Evolutionary conservation across 2,113 vertebrate genomes (phyloP), one percentile per base, ranked within the genome.

Genomic region (Ellobius talpinus): DNA sequence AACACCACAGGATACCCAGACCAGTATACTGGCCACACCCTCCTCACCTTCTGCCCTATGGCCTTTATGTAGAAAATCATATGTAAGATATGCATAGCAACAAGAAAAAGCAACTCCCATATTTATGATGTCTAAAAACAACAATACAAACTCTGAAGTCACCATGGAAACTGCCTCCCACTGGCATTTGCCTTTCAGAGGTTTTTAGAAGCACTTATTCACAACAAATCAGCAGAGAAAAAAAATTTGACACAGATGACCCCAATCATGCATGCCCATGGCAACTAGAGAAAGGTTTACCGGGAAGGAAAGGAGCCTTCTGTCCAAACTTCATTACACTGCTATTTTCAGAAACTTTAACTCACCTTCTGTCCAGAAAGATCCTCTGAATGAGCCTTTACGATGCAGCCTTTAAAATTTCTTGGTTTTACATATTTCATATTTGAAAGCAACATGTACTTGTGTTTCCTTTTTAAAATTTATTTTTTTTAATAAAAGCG

Each of bases 131-230:
- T 96, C 92, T 97, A 95, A 96, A 97, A 97, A 76, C 96, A 96
- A 98, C 86, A 97, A 97, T 97, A 94, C 65, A 94, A 96, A 94
- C 70, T 87, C 96, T 76, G 55, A 97, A 96, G 92, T 98, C 96
- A 94, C 97, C 96, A 98, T 98, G 95, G 97, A 97, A 98, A 98
- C 97, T 72, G 74, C 90, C 93, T 97, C 97, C 97, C 84, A 95
- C 97, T 93, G 93, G 79, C 93, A 95, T 91, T 96, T 95, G 95
- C 87, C 79, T 95, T 97, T 96, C 93, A 97, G 84, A 91, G 93
- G 72, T 87, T 98, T 97, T 96, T 84, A 97, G 79, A 98, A 96
- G 79, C 96, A 96, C 95, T 98, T 97, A 96, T 97, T 90, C 58
- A 95, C 93, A 97, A 94, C 77, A 96, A 95, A 96, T 97, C 78